phyloP scores from a whole-genome alignment of 2,113 vertebrate genomes.

The Nannobrachium achirus region DNA sequence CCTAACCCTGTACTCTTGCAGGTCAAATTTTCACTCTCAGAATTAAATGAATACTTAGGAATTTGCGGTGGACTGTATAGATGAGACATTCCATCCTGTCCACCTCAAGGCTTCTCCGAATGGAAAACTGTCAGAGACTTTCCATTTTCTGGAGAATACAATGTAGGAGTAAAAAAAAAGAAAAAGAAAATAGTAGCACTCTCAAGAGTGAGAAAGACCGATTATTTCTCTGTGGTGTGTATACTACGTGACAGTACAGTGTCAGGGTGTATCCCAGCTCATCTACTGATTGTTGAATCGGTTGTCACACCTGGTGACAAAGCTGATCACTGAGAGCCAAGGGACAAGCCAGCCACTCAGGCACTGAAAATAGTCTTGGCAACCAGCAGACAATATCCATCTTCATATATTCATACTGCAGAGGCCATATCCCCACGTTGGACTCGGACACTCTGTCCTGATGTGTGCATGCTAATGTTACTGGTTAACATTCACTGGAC shows the following conservation, averaged over 20 bases:
- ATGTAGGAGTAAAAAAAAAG: slow-evolving; percentile 17
- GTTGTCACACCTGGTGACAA: slow-evolving; percentile 67
- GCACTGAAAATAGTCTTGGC: slow-evolving; percentile 75
- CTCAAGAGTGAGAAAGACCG: slow-evolving; percentile 13
- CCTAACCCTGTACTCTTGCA: too few relatives aligned
- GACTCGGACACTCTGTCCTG: slow-evolving; percentile 35
- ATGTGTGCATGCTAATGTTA: slow-evolving; percentile 52
- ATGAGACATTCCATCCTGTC: slow-evolving; percentile 1
- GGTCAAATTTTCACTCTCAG: too few relatives aligned
- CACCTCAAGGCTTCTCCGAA: slow-evolving; percentile 16
- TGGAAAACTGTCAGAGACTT: slow-evolving; percentile 12
- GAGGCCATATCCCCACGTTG: slow-evolving; percentile 44
- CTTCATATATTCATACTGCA: slow-evolving; percentile 65
- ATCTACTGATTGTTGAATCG: slow-evolving; percentile 40
- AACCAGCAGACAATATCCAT: slow-evolving; percentile 72
- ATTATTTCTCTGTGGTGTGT: slow-evolving; percentile 32
- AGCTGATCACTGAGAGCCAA: slow-evolving; percentile 67
- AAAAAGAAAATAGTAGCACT: neutral
- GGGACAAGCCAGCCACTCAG: slow-evolving; percentile 57
- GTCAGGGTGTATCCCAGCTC: slow-evolving; percentile 30
- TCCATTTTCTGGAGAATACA: slow-evolving; percentile 8
- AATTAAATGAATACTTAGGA: too few relatives aligned
- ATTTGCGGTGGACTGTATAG: too few relatives aligned
- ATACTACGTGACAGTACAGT: neutral
- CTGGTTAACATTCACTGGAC: slow-evolving; percentile 32